phyloP scores from a whole-genome alignment of 1,140 invertebrate species.

The Drosophila tristis region DNA sequence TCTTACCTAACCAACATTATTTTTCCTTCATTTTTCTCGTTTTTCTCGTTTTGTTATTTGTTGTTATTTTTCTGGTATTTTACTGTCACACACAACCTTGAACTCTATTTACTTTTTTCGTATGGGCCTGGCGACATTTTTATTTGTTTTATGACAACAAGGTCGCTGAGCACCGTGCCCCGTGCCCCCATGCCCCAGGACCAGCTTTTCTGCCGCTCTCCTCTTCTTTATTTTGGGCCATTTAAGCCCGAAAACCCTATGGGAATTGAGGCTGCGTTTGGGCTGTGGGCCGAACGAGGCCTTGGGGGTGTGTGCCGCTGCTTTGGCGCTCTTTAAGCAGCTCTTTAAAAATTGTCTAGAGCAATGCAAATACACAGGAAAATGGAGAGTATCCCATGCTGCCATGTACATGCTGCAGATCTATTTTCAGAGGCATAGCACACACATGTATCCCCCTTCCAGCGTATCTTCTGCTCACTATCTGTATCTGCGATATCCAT shows the following conservation, averaged over 20 bases:
- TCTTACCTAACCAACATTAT: slow-evolving; percentile 16
- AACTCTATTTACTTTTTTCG: slow-evolving; percentile 77
- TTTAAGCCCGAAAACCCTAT: slow-evolving; percentile 41
- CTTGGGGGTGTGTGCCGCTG: not conserved
- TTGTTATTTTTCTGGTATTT: not conserved
- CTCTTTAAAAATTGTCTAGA: slow-evolving; percentile 11
- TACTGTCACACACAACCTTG: slow-evolving; percentile 64
- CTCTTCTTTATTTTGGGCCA: not conserved
- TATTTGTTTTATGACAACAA: slow-evolving; percentile 79
- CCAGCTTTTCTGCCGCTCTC: slow-evolving; percentile 3
- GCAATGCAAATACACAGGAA: no score
- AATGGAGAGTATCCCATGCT: no score
- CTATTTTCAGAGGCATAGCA: no score
- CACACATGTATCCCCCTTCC: no score
- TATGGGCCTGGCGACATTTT: slow-evolving; percentile 74
- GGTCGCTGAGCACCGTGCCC: slow-evolving; percentile 19
- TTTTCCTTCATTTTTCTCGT: slow-evolving; percentile 50
- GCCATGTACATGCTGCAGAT: no score
- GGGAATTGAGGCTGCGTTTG: slow-evolving; percentile 44
- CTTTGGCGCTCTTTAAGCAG: slow-evolving; percentile 26
- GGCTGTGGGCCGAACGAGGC: not conserved
- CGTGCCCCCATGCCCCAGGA: not conserved
- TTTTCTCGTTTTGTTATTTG: slow-evolving; percentile 3
- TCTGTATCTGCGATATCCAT: no score
- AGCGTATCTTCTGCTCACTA: no score